Evolutionary conservation across 2,888 invertebrate genomes (phyloP).

Genomic region (Parnassius smintheus): DNA sequence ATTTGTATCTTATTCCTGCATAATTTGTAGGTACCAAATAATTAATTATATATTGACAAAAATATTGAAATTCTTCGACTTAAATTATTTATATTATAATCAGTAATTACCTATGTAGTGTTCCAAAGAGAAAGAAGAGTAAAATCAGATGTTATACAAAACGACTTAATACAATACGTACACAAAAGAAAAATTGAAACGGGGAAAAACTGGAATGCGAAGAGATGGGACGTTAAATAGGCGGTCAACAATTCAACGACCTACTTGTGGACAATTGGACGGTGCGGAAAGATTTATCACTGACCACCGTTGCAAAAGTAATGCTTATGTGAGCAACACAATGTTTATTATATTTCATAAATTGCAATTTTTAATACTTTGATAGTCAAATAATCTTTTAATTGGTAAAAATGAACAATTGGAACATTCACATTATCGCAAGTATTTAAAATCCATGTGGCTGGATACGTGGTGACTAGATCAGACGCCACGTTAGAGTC

Average conservation of each 20-base stretch:
- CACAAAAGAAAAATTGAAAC: constrained; percentile 67
- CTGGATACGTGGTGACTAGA: too few species aligned
- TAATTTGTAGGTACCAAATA: too few species aligned
- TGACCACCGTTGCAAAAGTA: constrained; percentile 36
- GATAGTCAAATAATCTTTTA: not conserved
- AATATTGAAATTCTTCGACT: too few species aligned
- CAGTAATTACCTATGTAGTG: not conserved
- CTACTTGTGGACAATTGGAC: constrained; percentile 73
- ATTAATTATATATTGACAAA: too few species aligned
- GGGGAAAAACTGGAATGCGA: constrained; percentile 59
- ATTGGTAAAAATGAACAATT: too few species aligned
- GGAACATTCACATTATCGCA: too few species aligned
- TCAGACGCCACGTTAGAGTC: too few species aligned
- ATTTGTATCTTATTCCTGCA: too few species aligned
- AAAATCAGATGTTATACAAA: constrained; percentile 49
- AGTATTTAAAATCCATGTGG: too few species aligned
- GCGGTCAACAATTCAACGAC: constrained; percentile 70
- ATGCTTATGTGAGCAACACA: constrained; percentile 37
- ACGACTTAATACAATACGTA: constrained; percentile 59
- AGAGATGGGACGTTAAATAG: constrained; percentile 62
- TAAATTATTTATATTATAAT: too few species aligned
- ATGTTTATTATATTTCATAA: constrained; percentile 10
- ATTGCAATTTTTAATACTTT: too few species aligned
- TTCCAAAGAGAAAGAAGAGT: not conserved
- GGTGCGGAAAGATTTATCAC: constrained; percentile 65